Evolutionary conservation across 2,797 vertebrate species (phyloP).

Genomic region (Graptemys geographica): DNA sequence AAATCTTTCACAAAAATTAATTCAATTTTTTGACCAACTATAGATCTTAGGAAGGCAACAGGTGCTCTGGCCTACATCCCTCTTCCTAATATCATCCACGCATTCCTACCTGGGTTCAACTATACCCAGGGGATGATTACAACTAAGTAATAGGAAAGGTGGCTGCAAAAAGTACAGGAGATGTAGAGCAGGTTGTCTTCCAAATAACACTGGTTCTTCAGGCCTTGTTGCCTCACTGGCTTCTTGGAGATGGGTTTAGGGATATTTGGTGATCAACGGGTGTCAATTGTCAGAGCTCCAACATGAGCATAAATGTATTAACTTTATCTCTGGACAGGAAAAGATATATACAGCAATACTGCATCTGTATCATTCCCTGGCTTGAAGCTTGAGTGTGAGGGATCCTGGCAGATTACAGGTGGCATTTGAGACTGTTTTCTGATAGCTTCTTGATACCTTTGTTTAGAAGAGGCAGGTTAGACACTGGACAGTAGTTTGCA

Average conservation of each 20-base stretch:
- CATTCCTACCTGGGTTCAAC: background rate
- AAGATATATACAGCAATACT: background rate
- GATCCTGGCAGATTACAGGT: too few relatives aligned
- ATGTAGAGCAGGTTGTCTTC: background rate
- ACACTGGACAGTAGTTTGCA: too few relatives aligned
- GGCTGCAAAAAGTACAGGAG: background rate
- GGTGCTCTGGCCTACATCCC: background rate
- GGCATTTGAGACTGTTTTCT: too few relatives aligned
- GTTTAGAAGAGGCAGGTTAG: too few relatives aligned
- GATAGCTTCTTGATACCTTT: too few relatives aligned
- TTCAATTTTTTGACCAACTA: background rate
- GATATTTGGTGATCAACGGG: background rate
- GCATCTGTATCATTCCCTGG: accelerated
- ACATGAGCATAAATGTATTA: accelerated
- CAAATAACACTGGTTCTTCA: background rate
- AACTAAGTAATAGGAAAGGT: background rate
- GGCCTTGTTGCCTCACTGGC: background rate
- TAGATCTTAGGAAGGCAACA: background rate
- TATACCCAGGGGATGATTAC: background rate
- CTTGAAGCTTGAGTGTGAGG: accelerated
- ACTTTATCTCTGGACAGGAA: background rate
- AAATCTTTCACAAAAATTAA: too few relatives aligned
- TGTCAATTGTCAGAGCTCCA: background rate
- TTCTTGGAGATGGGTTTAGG: background rate
- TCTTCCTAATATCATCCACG: background rate